Conservation (phyloP, 64 coral and sea anemone genomes). For the Porites lutea region DNA sequence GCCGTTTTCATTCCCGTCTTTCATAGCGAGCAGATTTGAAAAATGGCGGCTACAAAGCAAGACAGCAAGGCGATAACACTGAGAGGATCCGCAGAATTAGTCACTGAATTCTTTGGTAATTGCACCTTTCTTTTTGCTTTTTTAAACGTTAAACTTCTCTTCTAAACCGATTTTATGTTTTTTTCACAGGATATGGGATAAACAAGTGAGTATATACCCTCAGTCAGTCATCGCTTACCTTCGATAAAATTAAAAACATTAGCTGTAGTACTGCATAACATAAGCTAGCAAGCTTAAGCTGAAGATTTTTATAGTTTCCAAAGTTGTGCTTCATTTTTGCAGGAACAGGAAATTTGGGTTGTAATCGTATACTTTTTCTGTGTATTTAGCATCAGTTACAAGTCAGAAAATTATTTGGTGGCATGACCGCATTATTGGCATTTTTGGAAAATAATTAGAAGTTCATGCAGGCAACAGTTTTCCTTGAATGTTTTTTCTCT, state of each 20-base stretch:
- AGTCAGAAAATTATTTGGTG: too few species aligned
- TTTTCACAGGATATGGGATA: slow-evolving; percentile 87
- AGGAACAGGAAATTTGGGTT: too few species aligned
- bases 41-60: slow-evolving; percentile 97
- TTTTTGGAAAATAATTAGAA: not conserved
- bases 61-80: slow-evolving; percentile 92
- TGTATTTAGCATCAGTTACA: too few species aligned
- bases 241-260: too few species aligned
- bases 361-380: too few species aligned
- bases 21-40: slow-evolving; percentile 49
- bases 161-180: slow-evolving; percentile 19
- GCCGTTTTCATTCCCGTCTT: not conserved
- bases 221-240: too few species aligned
- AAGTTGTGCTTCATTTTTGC: too few species aligned
- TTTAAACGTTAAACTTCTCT: not conserved
- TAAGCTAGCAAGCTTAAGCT: too few species aligned
- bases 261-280: too few species aligned
- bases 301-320: too few species aligned
- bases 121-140: not conserved
- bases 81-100: slow-evolving; percentile 95
- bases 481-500: not conserved
- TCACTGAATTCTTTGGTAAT: slow-evolving; percentile 94
- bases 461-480: too few species aligned
- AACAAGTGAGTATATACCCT: slow-evolving; percentile 78
- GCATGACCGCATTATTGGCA: too few species aligned